Conservation (phyloP, 2,888 invertebrate species). For the Melinopterus prodromus region DNA sequence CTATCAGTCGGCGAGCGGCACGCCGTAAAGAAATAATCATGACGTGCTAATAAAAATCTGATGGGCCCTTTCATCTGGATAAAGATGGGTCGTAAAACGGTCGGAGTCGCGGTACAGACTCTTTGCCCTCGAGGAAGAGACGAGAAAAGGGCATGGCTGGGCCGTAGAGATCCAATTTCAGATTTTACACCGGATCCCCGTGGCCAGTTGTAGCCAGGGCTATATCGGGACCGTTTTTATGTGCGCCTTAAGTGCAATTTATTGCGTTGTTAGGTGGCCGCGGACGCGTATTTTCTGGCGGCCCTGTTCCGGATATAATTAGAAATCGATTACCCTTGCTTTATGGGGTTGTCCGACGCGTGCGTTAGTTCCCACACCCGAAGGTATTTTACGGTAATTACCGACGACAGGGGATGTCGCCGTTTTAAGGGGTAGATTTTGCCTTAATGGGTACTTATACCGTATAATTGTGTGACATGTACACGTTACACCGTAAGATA, state of each 20-base stretch:
- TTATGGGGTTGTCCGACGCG: neutral
- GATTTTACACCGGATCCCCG: neutral
- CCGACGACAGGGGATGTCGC: too few relatives aligned
- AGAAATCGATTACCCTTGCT: neutral
- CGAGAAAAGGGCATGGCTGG: neutral
- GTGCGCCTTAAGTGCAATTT: neutral
- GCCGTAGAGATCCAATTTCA: neutral
- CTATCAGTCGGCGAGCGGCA: neutral
- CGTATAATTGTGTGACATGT: too few relatives aligned
- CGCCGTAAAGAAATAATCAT: neutral
- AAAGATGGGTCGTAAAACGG: neutral
- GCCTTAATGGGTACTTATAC: too few relatives aligned
- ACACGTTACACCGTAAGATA: too few relatives aligned
- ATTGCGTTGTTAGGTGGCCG: neutral
- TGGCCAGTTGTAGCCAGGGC: neutral
- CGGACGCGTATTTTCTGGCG: neutral
- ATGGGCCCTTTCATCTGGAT: neutral
- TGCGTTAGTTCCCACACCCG: neutral
- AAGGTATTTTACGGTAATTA: neutral
- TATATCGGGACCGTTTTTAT: neutral
- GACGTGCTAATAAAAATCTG: neutral
- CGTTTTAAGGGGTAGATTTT: too few relatives aligned
- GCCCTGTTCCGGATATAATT: neutral
- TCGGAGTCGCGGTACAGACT: neutral
- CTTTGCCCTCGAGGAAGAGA: neutral